Percentiles rank a stretch among this genome's conserved stretches.
These are phyloP conservation scores for Oceanodroma leucorhoa DNA, from an alignment of 2,797 vertebrate species.

Conservation along the genomic window DNA sequence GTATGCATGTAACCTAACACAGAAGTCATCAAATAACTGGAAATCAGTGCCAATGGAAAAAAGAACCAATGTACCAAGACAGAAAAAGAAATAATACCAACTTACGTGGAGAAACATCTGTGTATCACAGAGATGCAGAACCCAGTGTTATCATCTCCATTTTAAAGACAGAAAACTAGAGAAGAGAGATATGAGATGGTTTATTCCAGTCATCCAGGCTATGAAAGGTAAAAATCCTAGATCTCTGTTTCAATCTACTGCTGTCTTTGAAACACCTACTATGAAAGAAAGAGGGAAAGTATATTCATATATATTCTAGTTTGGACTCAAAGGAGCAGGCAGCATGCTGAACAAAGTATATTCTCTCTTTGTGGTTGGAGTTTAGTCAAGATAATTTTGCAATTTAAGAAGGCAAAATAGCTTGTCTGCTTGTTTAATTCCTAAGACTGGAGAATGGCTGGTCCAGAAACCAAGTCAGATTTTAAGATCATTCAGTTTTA, in stretches of 20 bases:
- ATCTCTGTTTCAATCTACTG: not conserved
- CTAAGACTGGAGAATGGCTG: not conserved
- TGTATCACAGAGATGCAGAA: not conserved
- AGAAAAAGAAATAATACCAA: not conserved
- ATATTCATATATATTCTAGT: not conserved
- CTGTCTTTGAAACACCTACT: not conserved
- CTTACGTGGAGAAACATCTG: not conserved
- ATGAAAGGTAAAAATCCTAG: not conserved
- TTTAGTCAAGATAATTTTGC: not conserved
- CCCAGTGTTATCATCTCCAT: not conserved
- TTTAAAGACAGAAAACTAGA: not conserved
- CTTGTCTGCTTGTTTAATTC: not conserved
- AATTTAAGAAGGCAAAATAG: not conserved
- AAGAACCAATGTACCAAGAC: not conserved
- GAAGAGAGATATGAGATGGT: not conserved
- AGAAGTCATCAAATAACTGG: not conserved
- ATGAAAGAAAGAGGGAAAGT: not conserved
- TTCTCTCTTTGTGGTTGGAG: not conserved
- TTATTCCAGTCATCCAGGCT: not conserved
- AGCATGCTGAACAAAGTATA: not conserved
- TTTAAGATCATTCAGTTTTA: not conserved
- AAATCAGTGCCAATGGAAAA: not conserved
- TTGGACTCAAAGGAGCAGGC: not conserved
- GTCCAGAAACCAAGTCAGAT: not conserved
- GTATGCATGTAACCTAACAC: not conserved